Evolutionary conservation across 2,797 vertebrate genomes (phyloP).

Genomic region (Hephaestus fuliginosus): DNA sequence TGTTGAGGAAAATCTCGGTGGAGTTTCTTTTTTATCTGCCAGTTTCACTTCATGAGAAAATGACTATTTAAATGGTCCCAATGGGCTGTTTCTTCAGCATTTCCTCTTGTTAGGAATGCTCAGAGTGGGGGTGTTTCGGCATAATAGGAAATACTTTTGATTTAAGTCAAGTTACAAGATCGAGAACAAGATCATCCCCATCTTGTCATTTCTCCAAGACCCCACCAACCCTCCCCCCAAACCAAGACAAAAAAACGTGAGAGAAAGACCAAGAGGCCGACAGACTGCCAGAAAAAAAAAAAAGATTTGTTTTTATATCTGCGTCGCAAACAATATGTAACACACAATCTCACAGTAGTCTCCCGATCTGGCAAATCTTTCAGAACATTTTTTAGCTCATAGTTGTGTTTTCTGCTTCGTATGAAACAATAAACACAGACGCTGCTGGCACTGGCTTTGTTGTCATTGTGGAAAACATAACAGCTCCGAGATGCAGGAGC

Average conservation of each 20-base stretch:
- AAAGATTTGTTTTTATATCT: constrained; percentile 52
- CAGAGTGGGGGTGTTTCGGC: constrained; percentile 47
- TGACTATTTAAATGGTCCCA: constrained; percentile 59
- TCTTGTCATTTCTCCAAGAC: constrained; percentile 28
- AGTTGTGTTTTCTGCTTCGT: constrained; percentile 75
- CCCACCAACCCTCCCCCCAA: neutral
- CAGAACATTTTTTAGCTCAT: constrained; percentile 70
- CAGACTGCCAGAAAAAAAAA: constrained; percentile 13
- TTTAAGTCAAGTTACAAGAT: constrained; percentile 30
- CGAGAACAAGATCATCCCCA: constrained; percentile 31
- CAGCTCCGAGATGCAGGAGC: constrained; percentile 62
- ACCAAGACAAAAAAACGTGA: constrained; percentile 4
- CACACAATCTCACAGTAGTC: constrained; percentile 54
- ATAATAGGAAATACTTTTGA: constrained; percentile 50
- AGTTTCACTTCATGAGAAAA: constrained; percentile 72
- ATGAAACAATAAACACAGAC: constrained; percentile 79
- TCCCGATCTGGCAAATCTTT: constrained; percentile 51
- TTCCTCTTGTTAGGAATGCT: constrained; percentile 65
- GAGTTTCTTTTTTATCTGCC: constrained; percentile 55
- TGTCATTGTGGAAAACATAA: constrained; percentile 70
- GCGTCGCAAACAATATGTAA: constrained; percentile 45
- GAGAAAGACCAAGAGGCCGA: constrained; percentile 14
- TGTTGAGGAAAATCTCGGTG: constrained; percentile 60
- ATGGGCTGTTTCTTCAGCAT: constrained; percentile 58
- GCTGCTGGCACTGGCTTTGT: constrained; percentile 74